phyloP scores from a whole-genome alignment of 2,797 vertebrate genomes.

The Onychomys torridus region DNA sequence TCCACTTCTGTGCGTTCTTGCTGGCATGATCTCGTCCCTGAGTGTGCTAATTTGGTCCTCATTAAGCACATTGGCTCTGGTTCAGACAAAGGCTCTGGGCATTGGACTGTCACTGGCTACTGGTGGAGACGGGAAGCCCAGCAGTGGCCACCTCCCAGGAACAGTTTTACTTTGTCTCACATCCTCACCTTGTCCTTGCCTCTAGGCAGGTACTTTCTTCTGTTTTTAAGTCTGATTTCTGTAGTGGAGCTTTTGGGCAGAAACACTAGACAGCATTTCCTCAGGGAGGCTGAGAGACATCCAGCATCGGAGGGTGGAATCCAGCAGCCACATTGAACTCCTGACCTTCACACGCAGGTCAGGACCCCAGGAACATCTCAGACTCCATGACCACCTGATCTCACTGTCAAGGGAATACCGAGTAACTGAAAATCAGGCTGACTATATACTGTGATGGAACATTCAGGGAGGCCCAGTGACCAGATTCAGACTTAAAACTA shows the following conservation, averaged over 20 bases:
- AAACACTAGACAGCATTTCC: rapidly evolving
- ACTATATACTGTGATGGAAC: rapidly evolving
- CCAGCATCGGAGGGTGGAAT: not conserved
- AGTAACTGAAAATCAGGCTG: not conserved
- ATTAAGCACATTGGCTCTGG: not conserved
- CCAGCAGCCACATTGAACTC: too few species aligned
- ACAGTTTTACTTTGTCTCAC: too few species aligned
- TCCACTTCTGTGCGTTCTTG: not conserved
- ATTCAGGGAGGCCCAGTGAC: not conserved
- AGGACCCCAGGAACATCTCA: not conserved
- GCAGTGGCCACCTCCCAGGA: not conserved
- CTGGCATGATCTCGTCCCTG: not conserved
- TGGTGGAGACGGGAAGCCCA: not conserved
- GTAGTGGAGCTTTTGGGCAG: too few species aligned
- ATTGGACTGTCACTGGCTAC: rapidly evolving
- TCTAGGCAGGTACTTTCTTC: too few species aligned
- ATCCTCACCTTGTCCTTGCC: not conserved
- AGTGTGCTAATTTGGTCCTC: not conserved
- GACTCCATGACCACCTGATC: not conserved
- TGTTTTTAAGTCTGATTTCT: not conserved
- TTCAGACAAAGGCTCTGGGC: not conserved
- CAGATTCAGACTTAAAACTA: not conserved
- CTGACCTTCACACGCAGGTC: not conserved
- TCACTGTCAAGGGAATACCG: rapidly evolving
- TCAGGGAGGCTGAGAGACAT: not conserved